phyloP scores from a whole-genome alignment of 2,797 vertebrate genomes.

The Pangasius mekongensis region DNA sequence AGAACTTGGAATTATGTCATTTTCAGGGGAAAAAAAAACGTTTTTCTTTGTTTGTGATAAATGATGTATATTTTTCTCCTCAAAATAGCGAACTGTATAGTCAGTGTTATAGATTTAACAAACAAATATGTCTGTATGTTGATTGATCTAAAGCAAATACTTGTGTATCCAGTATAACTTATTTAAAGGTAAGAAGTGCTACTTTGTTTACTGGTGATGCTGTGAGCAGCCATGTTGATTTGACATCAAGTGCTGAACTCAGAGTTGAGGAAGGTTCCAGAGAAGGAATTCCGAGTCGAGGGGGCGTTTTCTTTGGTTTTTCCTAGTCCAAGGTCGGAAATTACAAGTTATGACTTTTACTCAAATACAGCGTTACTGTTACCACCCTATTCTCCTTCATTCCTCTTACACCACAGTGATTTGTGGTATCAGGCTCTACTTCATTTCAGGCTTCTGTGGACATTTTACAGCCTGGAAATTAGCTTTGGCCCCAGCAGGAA shows the following conservation, averaged over 20 bases:
- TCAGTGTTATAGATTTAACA: not conserved
- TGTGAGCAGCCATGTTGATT: not conserved
- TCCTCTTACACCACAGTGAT: not conserved
- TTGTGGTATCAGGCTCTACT: not conserved
- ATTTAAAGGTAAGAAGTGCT: not conserved
- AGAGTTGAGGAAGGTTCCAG: not conserved
- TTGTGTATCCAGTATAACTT: not conserved
- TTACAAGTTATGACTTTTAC: not conserved
- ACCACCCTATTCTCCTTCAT: no score
- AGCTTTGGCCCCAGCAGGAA: not conserved
- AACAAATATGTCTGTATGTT: not conserved
- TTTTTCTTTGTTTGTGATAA: not conserved
- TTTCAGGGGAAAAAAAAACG: not conserved
- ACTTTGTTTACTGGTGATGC: not conserved
- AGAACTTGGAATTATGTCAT: not conserved
- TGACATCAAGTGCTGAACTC: not conserved
- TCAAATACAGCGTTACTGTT: not conserved
- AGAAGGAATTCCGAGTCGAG: not conserved
- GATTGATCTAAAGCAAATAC: not conserved
- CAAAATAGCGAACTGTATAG: not conserved
- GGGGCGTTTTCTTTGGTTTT: not conserved
- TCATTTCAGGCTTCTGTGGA: not conserved
- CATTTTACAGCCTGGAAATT: not conserved
- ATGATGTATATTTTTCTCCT: no score
- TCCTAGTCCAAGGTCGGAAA: not conserved